Percentiles rank a stretch among this genome's conserved stretches.
Evolutionary conservation across 2,888 invertebrate species (phyloP).

Genomic region (Lasioglossum malachurum): DNA sequence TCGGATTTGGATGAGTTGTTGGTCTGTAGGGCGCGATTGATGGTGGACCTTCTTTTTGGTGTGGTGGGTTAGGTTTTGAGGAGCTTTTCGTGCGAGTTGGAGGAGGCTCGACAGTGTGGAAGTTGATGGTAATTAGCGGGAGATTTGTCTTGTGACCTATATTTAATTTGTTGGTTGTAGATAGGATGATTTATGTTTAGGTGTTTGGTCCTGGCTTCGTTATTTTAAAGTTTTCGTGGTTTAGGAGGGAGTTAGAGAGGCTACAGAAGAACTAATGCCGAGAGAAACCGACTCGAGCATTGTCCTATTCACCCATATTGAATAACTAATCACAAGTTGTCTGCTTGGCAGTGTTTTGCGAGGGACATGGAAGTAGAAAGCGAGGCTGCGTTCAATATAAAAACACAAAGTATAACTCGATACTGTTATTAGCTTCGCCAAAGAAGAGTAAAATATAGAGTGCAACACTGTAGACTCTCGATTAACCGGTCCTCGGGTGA

Average conservation of each 20-base stretch:
- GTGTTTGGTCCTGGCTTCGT: not conserved
- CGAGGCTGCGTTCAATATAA: not conserved
- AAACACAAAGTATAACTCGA: slow-evolving; percentile 1
- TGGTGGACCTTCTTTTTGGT: not conserved
- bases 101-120: not conserved
- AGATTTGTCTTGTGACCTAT: not conserved
- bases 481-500: slow-evolving; percentile 7
- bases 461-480: slow-evolving; percentile 9
- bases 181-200: not conserved
- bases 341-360: not conserved
- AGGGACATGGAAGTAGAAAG: not conserved
- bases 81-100: not conserved
- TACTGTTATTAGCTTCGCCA: slow-evolving; percentile 13
- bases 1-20: not conserved
- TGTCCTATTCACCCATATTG: not conserved
- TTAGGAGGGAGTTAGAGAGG: not conserved
- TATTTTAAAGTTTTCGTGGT: not conserved
- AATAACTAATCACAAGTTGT: not conserved
- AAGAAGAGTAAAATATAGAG: slow-evolving; percentile 5
- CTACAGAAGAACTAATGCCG: not conserved
- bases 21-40: not conserved
- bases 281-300: not conserved
- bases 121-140: not conserved
- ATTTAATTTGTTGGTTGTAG: not conserved
- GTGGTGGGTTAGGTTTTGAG: not conserved